Evolutionary conservation across 2,888 invertebrate species (phyloP).

Genomic region (Urechis unicinctus): DNA sequence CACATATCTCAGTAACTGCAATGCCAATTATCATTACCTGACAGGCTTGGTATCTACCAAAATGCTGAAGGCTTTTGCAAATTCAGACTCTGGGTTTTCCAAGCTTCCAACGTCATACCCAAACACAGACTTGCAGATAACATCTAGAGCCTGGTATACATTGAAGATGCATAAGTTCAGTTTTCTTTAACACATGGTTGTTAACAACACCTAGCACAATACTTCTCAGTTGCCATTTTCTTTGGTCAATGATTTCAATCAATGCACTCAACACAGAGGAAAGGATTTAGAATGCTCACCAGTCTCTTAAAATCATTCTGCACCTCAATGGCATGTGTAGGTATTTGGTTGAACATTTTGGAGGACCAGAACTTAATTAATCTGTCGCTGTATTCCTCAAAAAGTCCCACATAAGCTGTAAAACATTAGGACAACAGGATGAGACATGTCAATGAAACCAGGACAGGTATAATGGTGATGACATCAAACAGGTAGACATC

Average conservation of each 20-base stretch:
- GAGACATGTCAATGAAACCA: background rate
- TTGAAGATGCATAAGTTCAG: too few relatives aligned
- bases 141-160: conserved; percentile 29
- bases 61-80: conserved; percentile 13
- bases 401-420: background rate
- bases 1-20: too few relatives aligned
- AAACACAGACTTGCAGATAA: conserved; percentile 30
- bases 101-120: conserved; percentile 25
- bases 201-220: background rate
- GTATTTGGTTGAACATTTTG: too few relatives aligned
- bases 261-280: background rate
- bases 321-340: background rate
- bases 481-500: too few relatives aligned
- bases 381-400: background rate
- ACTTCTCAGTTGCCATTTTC: too few relatives aligned
- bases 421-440: background rate
- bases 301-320: background rate
- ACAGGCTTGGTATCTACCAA: background rate
- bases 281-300: background rate
- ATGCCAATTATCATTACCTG: background rate
- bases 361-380: background rate
- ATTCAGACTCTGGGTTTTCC: conserved; percentile 19
- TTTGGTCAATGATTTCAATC: too few relatives aligned
- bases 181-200: background rate
- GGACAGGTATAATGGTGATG: too few relatives aligned